These are phyloP conservation scores for Scomber colias DNA, from an alignment of 2,113 vertebrate genomes.

Conservation along the genomic window DNA sequence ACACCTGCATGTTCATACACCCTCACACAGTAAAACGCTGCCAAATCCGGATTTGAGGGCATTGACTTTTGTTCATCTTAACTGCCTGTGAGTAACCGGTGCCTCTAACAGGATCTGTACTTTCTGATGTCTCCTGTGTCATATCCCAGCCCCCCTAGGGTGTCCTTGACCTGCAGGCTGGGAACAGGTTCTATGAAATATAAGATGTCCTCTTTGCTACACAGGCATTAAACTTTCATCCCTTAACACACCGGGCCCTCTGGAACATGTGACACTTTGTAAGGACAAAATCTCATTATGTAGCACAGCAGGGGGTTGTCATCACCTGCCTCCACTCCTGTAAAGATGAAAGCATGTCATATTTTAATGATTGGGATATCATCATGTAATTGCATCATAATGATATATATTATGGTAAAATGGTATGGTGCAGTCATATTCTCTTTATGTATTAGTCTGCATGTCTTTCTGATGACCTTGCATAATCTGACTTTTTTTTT, in stretches of 20 bases:
- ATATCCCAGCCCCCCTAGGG: not conserved
- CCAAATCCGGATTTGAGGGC: constrained; percentile 17
- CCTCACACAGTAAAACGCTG: constrained; percentile 8
- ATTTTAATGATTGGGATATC: constrained; percentile 35
- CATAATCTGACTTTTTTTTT: not conserved
- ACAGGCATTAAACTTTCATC: constrained; percentile 25
- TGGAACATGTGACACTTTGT: constrained; percentile 16
- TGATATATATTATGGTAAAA: constrained; percentile 12
- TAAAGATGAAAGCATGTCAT: constrained; percentile 42
- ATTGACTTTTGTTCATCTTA: constrained; percentile 16
- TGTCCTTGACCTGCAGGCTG: constrained; percentile 16
- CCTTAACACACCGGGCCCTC: not conserved
- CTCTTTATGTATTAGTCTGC: not conserved
- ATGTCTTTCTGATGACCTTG: not conserved
- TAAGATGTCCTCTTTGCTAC: not conserved
- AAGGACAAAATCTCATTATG: constrained; percentile 61
- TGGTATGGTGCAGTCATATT: not conserved
- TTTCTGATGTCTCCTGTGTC: constrained; percentile 2
- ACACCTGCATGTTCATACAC: constrained; percentile 21
- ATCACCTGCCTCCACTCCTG: constrained; percentile 25
- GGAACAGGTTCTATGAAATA: not conserved
- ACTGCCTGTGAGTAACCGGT: constrained; percentile 2
- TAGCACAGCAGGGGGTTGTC: constrained; percentile 32
- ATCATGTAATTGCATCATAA: constrained; percentile 19
- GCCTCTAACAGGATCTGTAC: not conserved